Percentiles rank a stretch among this genome's conserved stretches.
Conservation (phyloP, 2,797 vertebrate species). For the Danio jaintianensis region DNA sequence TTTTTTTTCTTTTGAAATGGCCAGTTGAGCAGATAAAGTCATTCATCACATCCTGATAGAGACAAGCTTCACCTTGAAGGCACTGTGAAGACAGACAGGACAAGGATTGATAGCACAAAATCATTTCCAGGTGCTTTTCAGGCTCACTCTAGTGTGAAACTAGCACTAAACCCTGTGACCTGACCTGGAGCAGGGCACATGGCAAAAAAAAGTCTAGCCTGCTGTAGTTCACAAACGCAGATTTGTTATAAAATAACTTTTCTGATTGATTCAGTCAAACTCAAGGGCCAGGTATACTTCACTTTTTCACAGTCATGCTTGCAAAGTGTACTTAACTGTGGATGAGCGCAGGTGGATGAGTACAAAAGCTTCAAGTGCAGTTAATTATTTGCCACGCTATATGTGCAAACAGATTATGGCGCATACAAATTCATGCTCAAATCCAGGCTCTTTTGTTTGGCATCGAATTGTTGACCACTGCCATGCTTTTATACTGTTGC, state of each 20-base stretch:
- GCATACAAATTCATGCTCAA: too few relatives aligned
- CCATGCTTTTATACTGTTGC: too few relatives aligned
- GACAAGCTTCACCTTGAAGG: constrained; percentile 49
- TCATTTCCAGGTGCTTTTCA: constrained; percentile 49
- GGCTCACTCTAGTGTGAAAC: constrained; percentile 53
- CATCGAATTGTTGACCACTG: too few relatives aligned
- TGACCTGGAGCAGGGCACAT: constrained; percentile 17
- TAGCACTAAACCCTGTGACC: constrained; percentile 23
- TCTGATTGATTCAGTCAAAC: constrained; percentile 5
- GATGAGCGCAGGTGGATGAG: too few relatives aligned
- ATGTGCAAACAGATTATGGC: too few relatives aligned
- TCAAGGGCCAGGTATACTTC: not conserved
- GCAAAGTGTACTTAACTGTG: constrained; percentile 1
- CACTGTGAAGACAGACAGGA: constrained; percentile 30
- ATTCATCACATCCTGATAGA: constrained; percentile 57
- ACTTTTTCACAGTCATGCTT: not conserved
- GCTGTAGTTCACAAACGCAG: constrained; percentile 8
- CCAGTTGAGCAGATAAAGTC: constrained; percentile 50
- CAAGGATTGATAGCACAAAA: constrained; percentile 54
- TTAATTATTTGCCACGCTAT: too few relatives aligned
- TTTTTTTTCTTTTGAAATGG: constrained; percentile 48
- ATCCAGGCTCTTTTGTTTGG: too few relatives aligned
- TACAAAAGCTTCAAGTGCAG: too few relatives aligned
- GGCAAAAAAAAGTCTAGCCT: not conserved
- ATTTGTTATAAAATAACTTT: constrained; percentile 20